Evolutionary conservation across 53 echinoderm and acorn worm species (phyloP).

Genomic region (Paelopatides confundens): DNA sequence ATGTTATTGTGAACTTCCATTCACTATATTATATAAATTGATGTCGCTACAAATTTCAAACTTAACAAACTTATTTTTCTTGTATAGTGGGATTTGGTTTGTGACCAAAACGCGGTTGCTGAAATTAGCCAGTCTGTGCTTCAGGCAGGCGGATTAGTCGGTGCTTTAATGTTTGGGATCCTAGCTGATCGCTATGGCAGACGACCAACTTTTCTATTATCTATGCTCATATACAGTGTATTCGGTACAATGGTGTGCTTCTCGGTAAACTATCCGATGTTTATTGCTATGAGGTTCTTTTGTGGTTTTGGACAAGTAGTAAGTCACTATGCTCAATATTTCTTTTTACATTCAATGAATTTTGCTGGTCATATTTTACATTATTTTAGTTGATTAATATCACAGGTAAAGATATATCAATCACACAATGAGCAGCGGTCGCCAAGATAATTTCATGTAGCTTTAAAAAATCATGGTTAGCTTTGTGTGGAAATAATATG

Average conservation of each 20-base stretch:
- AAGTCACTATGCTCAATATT: background rate
- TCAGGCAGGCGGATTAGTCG: constrained; percentile 84
- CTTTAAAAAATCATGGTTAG: too few species aligned
- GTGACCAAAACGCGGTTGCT: background rate
- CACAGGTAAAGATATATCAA: too few species aligned
- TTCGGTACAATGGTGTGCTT: constrained; percentile 75
- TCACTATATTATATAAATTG: too few species aligned
- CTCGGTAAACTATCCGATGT: constrained; percentile 71
- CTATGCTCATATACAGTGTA: constrained; percentile 69
- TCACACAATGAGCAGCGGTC: too few species aligned
- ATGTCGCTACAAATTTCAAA: too few species aligned
- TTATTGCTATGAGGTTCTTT: constrained; percentile 74
- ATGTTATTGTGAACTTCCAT: too few species aligned
- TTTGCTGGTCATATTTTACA: too few species aligned
- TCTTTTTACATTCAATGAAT: too few species aligned
- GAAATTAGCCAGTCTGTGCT: constrained; percentile 60
- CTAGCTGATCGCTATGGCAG: constrained; percentile 85
- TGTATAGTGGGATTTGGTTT: background rate
- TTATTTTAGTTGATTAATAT: too few species aligned
- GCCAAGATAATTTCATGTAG: too few species aligned
- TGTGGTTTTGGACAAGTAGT: constrained; percentile 73
- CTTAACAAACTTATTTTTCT: background rate
- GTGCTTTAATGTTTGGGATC: constrained; percentile 78
- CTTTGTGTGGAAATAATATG: too few species aligned
- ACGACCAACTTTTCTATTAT: constrained; percentile 71